These are phyloP conservation scores for Rissa tridactyla DNA, from an alignment of 2,113 vertebrate genomes.

Conservation along the genomic window DNA sequence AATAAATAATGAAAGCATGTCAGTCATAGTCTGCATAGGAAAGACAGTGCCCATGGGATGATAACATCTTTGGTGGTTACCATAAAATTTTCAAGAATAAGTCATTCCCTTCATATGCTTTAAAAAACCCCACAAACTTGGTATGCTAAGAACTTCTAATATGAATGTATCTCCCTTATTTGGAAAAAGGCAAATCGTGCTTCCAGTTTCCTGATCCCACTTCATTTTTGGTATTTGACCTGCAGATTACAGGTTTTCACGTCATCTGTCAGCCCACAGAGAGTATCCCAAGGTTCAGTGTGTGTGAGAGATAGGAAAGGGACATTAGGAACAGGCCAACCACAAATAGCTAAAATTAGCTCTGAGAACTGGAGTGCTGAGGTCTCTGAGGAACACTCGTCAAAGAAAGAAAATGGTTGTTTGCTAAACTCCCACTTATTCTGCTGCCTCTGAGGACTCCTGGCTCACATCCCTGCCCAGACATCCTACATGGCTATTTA, in stretches of 20 bases:
- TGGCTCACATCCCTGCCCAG: not conserved
- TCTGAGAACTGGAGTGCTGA: conserved; percentile 70
- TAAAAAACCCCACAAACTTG: not conserved
- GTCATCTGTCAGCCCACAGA: conserved; percentile 42
- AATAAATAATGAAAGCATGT: conserved; percentile 10
- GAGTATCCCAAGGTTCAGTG: conserved; percentile 41
- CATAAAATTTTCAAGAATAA: conserved; percentile 21
- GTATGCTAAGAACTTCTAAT: conserved; percentile 5
- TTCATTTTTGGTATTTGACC: conserved; percentile 47
- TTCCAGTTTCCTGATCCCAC: conserved; percentile 46
- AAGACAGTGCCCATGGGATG: not conserved
- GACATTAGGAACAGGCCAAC: conserved; percentile 57
- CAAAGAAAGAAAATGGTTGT: conserved; percentile 64
- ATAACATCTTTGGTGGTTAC: conserved; percentile 17
- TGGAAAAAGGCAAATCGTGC: conserved; percentile 36
- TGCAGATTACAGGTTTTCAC: conserved; percentile 25
- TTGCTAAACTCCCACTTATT: conserved; percentile 50
- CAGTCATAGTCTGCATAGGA: not conserved
- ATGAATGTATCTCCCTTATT: conserved; percentile 52
- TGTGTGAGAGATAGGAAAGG: conserved; percentile 49
- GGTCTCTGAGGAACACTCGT: conserved; percentile 61
- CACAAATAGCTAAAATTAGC: conserved; percentile 75
- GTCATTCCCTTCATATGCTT: not conserved
- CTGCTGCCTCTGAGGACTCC: conserved; percentile 3
- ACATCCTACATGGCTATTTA: not conserved